Evolutionary conservation across 2,888 invertebrate genomes (phyloP).

Genomic region (Beris morrisii): DNA sequence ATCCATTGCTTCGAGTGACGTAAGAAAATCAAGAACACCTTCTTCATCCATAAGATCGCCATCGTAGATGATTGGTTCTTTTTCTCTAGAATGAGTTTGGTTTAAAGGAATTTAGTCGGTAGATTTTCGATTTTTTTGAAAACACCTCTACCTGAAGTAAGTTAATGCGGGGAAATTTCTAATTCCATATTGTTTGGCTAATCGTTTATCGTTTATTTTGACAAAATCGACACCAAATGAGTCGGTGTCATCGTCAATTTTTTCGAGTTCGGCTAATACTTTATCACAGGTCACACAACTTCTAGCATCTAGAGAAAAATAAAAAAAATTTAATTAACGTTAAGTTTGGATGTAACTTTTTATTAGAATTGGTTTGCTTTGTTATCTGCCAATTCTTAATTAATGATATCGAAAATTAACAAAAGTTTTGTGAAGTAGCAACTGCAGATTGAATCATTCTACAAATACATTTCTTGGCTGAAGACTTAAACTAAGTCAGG

Average conservation of each 20-base stretch:
- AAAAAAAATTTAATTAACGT: neutral
- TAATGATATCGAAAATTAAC: no score
- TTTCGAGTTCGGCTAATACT: conserved; percentile 87
- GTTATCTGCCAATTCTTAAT: no score
- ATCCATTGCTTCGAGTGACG: conserved; percentile 93
- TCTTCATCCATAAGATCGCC: conserved; percentile 96
- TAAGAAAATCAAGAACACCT: conserved; percentile 88
- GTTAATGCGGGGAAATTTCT: conserved; percentile 94
- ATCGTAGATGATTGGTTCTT: conserved; percentile 94
- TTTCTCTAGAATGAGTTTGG: conserved; percentile 65
- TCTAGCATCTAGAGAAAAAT: conserved; percentile 72
- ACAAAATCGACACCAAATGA: conserved; percentile 93
- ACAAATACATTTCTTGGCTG: no score
- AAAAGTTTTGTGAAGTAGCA: no score
- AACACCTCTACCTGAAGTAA: conserved; percentile 67
- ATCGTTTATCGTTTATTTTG: conserved; percentile 93
- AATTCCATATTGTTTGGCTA: conserved; percentile 95
- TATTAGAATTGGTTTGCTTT: no score
- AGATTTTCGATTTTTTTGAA: no score
- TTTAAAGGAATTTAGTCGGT: no score
- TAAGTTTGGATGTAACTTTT: neutral
- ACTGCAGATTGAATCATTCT: no score
- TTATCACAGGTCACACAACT: conserved; percentile 91
- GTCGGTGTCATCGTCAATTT: conserved; percentile 94
- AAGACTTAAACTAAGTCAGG: no score